Evolutionary conservation across 1,140 invertebrate genomes (phyloP), one percentile per base, ranked within the genome.

Genomic region (Bombus soroeensis): DNA sequence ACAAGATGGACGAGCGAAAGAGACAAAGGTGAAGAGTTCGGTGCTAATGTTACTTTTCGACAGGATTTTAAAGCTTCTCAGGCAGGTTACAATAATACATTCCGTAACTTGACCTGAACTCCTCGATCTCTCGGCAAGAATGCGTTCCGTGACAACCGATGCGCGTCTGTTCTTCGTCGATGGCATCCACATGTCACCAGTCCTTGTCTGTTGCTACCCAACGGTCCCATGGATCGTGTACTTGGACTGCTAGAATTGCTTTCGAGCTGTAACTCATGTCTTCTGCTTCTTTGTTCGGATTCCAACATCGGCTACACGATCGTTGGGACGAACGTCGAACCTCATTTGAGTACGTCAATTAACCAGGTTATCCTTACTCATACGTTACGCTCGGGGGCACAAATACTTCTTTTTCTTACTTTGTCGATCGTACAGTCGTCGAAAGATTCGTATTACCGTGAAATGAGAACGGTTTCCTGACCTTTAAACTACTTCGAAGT

Each of bases 131-230:
- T 74, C 57, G 64, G 32, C 12, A 64, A 71, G 80, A 82, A 82
- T 82, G 80, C 71, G 28, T 41, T 5, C 75, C 25, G 75, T 43
- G 74, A 77, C 53, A 62, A 77, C 75, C 75, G 75, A 64, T 78
- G 57, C 75, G 59, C 59, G 72, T 75, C 81, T 83, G 81, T 64
- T 83, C 81, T 75, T 75, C 72, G 81, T 83, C 81, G 59, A 83
- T 75, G 81, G 71, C 41, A 75, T 72, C 81, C 81, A 75, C 81
- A 75, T 75, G 81, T 75, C 71, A 83, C 57, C 80, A 43, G 64
- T 74, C 41, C 71, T 83, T 83, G 81, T 83, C 72, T n/a, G 75
- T 37, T 32, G 75, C 81, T 83, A 53, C 39, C 81, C 71, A 75
- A 75, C 66, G 53, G 34, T 32, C 34, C 68, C 79, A 41, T 12